Evolutionary conservation across 2,888 invertebrate genomes (phyloP).

Genomic region (Nomada lathburiana): DNA sequence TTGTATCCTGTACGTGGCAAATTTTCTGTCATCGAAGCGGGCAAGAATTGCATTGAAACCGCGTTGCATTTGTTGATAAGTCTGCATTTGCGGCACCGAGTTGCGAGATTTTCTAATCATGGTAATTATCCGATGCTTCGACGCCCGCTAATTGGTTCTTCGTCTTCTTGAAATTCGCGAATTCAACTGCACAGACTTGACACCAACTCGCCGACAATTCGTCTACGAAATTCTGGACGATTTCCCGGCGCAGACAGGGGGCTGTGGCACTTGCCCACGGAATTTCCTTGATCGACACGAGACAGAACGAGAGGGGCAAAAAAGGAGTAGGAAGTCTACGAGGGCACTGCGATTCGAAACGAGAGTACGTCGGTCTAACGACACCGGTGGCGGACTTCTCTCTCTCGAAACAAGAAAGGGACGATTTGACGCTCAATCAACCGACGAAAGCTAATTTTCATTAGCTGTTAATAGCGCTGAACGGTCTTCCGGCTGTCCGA

Average conservation of each 20-base stretch:
- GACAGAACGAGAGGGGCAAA: not conserved
- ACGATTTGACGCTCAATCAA: constrained; percentile 84
- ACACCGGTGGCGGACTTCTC: constrained; percentile 76
- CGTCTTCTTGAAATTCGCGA: not conserved
- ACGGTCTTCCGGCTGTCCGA: constrained; percentile 63
- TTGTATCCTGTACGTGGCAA: not conserved
- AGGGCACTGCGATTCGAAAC: constrained; percentile 62
- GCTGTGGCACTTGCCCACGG: constrained; percentile 39
- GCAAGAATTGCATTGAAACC: not conserved
- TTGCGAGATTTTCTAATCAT: no score
- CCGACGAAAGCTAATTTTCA: constrained; percentile 84
- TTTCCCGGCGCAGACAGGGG: not conserved
- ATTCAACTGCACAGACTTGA: not conserved
- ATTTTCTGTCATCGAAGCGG: not conserved
- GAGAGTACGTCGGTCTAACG: constrained; percentile 77
- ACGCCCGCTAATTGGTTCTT: no score
- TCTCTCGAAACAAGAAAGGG: constrained; percentile 82
- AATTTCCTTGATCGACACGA: constrained; percentile 51
- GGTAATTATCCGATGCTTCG: no score
- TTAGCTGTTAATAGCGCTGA: constrained; percentile 83
- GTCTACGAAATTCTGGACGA: not conserved
- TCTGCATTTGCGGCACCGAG: no score
- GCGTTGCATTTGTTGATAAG: no score
- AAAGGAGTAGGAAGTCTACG: not conserved
- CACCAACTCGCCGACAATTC: not conserved